phyloP scores from a whole-genome alignment of 2,797 vertebrate species.

The Arrhamphus sclerolepis region DNA sequence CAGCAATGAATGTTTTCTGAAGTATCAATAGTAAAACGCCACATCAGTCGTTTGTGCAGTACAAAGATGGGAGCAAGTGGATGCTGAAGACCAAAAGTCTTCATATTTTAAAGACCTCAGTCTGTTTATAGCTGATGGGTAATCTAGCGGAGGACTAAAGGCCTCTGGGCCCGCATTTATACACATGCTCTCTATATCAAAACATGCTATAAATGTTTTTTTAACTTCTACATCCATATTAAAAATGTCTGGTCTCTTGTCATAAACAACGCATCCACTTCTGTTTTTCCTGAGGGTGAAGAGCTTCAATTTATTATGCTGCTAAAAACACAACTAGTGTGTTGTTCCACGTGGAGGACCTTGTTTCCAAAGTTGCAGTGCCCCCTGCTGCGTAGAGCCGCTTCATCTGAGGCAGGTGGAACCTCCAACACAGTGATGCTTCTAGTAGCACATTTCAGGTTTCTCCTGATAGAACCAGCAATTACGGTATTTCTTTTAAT shows the following conservation, averaged over 20 bases:
- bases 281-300: slow-evolving; percentile 52
- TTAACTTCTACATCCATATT: slow-evolving; percentile 3
- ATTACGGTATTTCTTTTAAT: neutral
- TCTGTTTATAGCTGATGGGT: slow-evolving; percentile 16
- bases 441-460: slow-evolving; percentile 18
- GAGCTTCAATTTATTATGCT: slow-evolving; percentile 18
- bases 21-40: slow-evolving; percentile 13
- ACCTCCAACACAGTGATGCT: slow-evolving; percentile 12
- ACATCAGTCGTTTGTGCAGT: slow-evolving; percentile 25
- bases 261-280: slow-evolving; percentile 13
- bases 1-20: slow-evolving; percentile 7
- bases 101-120: slow-evolving; percentile 4
- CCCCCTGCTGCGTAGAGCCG: slow-evolving; percentile 64
- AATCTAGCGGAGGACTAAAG: slow-evolving; percentile 11
- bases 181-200: slow-evolving; percentile 10
- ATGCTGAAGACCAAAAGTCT: slow-evolving; percentile 9
- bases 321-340: slow-evolving; percentile 8
- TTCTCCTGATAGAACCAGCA: slow-evolving; percentile 9
- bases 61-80: slow-evolving; percentile 23
- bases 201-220: neutral
- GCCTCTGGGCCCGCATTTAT: slow-evolving; percentile 20
- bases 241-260: slow-evolving; percentile 9
- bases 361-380: slow-evolving; percentile 64
- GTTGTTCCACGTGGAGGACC: slow-evolving; percentile 3
- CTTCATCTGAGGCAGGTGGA: slow-evolving; percentile 29